Conservation (phyloP, 35 echinoderm and acorn worm species). For the Antedon bifida region DNA sequence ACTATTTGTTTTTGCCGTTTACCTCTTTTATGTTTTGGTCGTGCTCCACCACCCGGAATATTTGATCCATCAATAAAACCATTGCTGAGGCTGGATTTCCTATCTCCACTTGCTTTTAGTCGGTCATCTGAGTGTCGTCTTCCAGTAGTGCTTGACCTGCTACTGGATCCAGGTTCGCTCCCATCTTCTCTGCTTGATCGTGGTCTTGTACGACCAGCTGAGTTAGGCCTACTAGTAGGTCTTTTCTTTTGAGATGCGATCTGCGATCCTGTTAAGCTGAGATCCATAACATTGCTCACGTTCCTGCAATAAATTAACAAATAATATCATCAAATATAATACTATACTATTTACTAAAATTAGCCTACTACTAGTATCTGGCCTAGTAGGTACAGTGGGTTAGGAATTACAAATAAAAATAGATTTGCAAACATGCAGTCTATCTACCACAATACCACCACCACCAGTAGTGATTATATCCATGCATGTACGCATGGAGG, state of each 20-base stretch:
- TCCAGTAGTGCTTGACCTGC: constrained; percentile 20
- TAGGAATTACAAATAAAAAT: too few species aligned
- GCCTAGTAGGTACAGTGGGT: too few species aligned
- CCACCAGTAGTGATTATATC: too few species aligned
- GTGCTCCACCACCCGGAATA: background rate
- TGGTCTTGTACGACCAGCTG: constrained; percentile 23
- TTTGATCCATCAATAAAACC: background rate
- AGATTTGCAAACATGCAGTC: too few species aligned
- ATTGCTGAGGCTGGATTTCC: constrained; percentile 4
- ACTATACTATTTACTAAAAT: too few species aligned
- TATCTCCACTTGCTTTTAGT: constrained; percentile 3
- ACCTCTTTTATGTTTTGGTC: constrained; percentile 23
- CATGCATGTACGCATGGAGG: too few species aligned
- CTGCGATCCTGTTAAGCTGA: constrained; percentile 86
- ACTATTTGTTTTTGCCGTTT: background rate
- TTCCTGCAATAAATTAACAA: too few species aligned
- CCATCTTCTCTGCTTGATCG: background rate
- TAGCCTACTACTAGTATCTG: too few species aligned
- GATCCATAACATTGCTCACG: constrained; percentile 28
- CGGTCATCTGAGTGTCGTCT: background rate
- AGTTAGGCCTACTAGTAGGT: too few species aligned
- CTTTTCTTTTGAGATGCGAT: constrained; percentile 43
- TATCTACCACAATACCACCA: too few species aligned
- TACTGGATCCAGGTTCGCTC: background rate
- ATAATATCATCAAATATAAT: too few species aligned